These are phyloP conservation scores for Lycophotia porphyrea DNA, from an alignment of 2,888 invertebrate species.

Conservation along the genomic window DNA sequence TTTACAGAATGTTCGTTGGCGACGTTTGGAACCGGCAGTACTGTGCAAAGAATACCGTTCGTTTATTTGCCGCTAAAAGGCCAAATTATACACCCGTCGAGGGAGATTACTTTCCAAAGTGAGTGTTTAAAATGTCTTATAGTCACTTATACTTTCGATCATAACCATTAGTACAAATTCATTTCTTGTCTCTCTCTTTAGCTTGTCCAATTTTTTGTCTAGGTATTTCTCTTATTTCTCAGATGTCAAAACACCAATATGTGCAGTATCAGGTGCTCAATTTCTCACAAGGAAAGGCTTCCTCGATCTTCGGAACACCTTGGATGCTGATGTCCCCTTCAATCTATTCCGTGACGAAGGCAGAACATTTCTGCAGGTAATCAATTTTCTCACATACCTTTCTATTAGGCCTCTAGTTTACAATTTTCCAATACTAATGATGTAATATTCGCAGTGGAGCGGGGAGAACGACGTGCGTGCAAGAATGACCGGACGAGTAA, in stretches of 20 bases:
- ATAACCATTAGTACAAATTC: not conserved
- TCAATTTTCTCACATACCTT: constrained; percentile 3
- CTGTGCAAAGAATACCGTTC: constrained; percentile 95
- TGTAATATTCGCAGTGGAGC: constrained; percentile 92
- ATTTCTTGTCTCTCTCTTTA: not conserved
- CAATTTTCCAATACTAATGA: constrained; percentile 36
- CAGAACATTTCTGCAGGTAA: constrained; percentile 94
- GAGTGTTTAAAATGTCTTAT: constrained; percentile 29
- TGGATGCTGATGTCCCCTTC: constrained; percentile 95
- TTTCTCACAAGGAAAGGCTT: constrained; percentile 95
- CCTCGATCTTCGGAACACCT: constrained; percentile 94
- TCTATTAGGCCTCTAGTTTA: constrained; percentile 6
- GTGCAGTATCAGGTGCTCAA: constrained; percentile 96
- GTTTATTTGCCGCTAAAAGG: constrained; percentile 96
- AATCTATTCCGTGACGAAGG: constrained; percentile 95
- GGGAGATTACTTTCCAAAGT: constrained; percentile 96
- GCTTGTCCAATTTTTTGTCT: not conserved
- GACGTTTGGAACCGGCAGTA: constrained; percentile 93
- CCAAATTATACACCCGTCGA: constrained; percentile 96
- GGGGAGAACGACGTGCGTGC: constrained; percentile 94
- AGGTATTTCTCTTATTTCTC: constrained; percentile 73
- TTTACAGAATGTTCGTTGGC: constrained; percentile 94
- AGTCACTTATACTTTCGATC: not conserved
- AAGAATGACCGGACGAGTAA: constrained; percentile 95
- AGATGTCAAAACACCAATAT: constrained; percentile 95